Evolutionary conservation across 2,797 vertebrate genomes (phyloP).

Genomic region (Epinephelus malabaricus): DNA sequence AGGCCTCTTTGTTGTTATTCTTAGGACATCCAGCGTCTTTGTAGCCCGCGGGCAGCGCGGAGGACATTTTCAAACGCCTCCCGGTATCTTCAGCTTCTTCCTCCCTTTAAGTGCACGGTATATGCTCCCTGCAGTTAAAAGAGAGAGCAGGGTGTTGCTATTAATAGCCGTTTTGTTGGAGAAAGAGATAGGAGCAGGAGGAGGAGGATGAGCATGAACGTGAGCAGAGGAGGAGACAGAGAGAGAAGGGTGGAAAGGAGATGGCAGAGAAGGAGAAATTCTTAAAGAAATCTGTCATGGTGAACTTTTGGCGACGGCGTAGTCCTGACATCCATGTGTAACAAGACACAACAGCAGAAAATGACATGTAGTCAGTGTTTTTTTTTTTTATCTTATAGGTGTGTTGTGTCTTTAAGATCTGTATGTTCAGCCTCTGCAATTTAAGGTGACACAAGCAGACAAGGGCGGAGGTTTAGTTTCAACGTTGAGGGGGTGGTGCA

Average conservation of each 20-base stretch:
- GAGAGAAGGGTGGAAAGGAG: conserved; percentile 47
- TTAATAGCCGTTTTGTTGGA: conserved; percentile 82
- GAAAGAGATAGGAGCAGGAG: conserved; percentile 64
- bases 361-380: background rate
- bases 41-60: conserved; percentile 69
- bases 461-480: too few species aligned
- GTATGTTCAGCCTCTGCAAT: too few species aligned
- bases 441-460: too few species aligned
- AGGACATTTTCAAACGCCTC: conserved; percentile 78
- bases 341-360: background rate
- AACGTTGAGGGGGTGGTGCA: too few species aligned
- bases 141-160: conserved; percentile 73
- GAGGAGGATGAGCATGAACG: conserved; percentile 53
- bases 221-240: conserved; percentile 61
- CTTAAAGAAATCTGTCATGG: conserved; percentile 25
- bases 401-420: too few species aligned
- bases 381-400: background rate
- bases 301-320: conserved; percentile 43
- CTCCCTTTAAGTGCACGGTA: conserved; percentile 76
- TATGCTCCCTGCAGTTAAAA: conserved; percentile 76
- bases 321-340: conserved; percentile 14
- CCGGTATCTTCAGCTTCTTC: conserved; percentile 76
- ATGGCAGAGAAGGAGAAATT: conserved; percentile 51
- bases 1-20: conserved; percentile 81
- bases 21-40: conserved; percentile 74